These are phyloP conservation scores for Oncorhynchus keta DNA, from an alignment of 2,113 vertebrate species.

Conservation along the genomic window DNA sequence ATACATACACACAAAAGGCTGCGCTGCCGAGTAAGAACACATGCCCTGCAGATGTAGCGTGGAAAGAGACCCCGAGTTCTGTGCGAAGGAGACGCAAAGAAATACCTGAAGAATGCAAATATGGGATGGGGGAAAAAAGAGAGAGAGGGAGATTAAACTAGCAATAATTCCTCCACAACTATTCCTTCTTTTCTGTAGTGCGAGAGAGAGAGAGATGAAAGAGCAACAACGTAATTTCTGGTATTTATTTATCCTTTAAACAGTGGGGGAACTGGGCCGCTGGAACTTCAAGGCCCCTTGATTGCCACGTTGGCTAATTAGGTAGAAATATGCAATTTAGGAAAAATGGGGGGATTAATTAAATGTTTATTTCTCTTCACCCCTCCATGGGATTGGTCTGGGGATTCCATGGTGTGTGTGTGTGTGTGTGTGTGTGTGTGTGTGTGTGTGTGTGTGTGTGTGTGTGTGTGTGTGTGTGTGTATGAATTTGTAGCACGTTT, in stretches of 20 bases:
- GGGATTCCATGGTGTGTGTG: background rate
- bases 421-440: constrained; percentile 26
- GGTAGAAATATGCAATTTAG: constrained; percentile 65
- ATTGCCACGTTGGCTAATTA: constrained; percentile 71
- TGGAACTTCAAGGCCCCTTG: constrained; percentile 43
- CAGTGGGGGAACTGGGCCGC: constrained; percentile 39
- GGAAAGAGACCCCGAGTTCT: constrained; percentile 49
- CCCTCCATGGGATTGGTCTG: constrained; percentile 38
- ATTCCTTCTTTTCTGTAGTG: constrained; percentile 54
- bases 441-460: constrained; percentile 1
- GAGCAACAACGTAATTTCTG: constrained; percentile 65
- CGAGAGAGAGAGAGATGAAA: constrained; percentile 80
- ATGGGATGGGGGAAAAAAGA: constrained; percentile 56
- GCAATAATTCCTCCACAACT: constrained; percentile 70
- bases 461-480: constrained; percentile 11
- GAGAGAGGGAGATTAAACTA: constrained; percentile 75
- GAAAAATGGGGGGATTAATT: constrained; percentile 65
- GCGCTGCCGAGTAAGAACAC: constrained; percentile 48
- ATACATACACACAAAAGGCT: background rate
- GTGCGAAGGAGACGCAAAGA: constrained; percentile 24
- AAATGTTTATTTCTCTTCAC: constrained; percentile 75
- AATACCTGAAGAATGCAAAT: constrained; percentile 75
- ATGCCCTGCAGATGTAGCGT: constrained; percentile 71
- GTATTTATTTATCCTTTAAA: constrained; percentile 76
- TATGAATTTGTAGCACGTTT: constrained; percentile 21